Evolutionary conservation across 2,113 vertebrate species (phyloP).

Genomic region (Orientallactaga bullata): DNA sequence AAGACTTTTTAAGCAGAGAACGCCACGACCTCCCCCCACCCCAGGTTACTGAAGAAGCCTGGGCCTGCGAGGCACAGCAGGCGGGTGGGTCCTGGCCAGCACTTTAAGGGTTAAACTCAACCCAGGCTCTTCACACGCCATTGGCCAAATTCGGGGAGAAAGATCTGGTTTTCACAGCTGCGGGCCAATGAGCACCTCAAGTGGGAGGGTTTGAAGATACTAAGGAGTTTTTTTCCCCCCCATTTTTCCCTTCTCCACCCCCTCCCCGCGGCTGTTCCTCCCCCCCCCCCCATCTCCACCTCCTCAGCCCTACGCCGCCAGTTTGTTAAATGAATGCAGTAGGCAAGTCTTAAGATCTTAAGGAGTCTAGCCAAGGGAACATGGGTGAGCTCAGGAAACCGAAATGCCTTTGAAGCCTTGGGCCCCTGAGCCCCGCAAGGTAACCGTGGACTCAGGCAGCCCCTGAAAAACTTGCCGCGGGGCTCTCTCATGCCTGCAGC

Average conservation of each 20-base stretch:
- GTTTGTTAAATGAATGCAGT: slow-evolving; percentile 99
- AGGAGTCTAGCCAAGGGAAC: slow-evolving; percentile 80
- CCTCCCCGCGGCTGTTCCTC: neutral
- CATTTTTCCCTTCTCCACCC: slow-evolving; percentile 72
- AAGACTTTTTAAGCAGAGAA: neutral
- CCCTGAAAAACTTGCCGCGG: slow-evolving; percentile 89
- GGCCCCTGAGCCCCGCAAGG: slow-evolving; percentile 62
- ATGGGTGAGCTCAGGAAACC: slow-evolving; percentile 83
- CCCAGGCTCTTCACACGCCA: slow-evolving; percentile 84
- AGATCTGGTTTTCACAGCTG: slow-evolving; percentile 81
- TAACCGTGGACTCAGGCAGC: slow-evolving; percentile 84
- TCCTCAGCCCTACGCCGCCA: slow-evolving; percentile 83
- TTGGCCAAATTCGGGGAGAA: slow-evolving; percentile 85
- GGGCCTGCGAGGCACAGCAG: neutral
- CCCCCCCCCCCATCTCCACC: neutral
- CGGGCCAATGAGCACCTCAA: slow-evolving; percentile 89
- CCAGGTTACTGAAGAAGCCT: neutral
- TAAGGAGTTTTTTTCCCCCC: slow-evolving; percentile 88
- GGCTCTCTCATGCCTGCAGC: slow-evolving; percentile 86
- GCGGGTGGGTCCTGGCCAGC: slow-evolving; percentile 73
- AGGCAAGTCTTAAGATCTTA: slow-evolving; percentile 91
- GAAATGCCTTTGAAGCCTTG: slow-evolving; percentile 79
- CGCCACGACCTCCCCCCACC: neutral
- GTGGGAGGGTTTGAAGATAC: slow-evolving; percentile 92
- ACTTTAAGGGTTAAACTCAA: slow-evolving; percentile 86